These are phyloP conservation scores for Pelosia muscerda DNA, from an alignment of 2,888 invertebrate species.

Conservation along the genomic window DNA sequence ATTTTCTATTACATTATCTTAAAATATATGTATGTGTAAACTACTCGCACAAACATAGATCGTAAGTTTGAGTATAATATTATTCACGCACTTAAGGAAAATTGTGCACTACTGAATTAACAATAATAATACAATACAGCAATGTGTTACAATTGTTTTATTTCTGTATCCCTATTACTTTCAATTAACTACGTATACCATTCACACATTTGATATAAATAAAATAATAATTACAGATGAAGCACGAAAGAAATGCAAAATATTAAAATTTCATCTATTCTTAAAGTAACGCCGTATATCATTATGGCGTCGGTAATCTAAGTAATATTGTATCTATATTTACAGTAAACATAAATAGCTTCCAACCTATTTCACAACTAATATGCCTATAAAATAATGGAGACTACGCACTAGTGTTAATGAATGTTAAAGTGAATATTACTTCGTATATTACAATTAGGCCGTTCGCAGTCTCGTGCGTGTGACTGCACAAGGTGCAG, in stretches of 20 bases:
- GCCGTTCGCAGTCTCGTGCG: too few species aligned
- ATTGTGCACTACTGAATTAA: constrained; percentile 37
- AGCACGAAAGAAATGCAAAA: constrained; percentile 57
- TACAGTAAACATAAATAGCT: constrained; percentile 62
- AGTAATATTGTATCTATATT: constrained; percentile 46
- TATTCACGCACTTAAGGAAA: constrained; percentile 27
- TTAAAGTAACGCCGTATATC: constrained; percentile 30
- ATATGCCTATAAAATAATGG: constrained; percentile 51
- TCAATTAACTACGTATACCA: not conserved
- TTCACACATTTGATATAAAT: constrained; percentile 16
- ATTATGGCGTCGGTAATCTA: constrained; percentile 26
- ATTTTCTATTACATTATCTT: not conserved
- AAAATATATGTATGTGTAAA: constrained; percentile 9
- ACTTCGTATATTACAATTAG: constrained; percentile 22
- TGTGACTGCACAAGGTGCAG: too few species aligned
- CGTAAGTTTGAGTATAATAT: not conserved
- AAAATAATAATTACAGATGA: constrained; percentile 51
- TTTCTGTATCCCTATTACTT: constrained; percentile 25
- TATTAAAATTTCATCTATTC: constrained; percentile 29
- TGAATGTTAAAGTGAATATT: constrained; percentile 33
- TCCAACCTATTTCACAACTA: constrained; percentile 58
- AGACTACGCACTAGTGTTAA: constrained; percentile 37
- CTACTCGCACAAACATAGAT: constrained; percentile 13
- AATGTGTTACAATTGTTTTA: constrained; percentile 35
- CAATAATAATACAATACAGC: constrained; percentile 48